Percentiles rank a stretch among this genome's conserved stretches.
Conservation (phyloP, 2,797 vertebrate species). For the Enteromius paludinosus region DNA sequence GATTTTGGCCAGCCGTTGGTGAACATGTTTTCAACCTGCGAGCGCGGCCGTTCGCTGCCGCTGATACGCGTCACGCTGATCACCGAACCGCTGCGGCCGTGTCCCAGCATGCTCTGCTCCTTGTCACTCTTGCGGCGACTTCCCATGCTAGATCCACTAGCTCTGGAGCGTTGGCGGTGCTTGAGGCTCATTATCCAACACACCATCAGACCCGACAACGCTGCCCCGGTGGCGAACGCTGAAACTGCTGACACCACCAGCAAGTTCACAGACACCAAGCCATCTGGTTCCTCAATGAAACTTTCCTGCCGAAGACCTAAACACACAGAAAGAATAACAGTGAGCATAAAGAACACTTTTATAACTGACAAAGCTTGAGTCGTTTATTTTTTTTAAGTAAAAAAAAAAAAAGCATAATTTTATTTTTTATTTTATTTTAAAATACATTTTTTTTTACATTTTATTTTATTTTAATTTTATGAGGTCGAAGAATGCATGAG, state of each 20-base stretch:
- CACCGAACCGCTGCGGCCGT: constrained; percentile 87
- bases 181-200: constrained; percentile 95
- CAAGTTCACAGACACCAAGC: constrained; percentile 92
- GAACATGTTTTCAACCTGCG: constrained; percentile 84
- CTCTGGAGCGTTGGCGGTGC: constrained; percentile 80
- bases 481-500: constrained; percentile 64
- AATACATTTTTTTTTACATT: no score
- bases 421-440: no score
- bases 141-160: constrained; percentile 66
- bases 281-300: constrained; percentile 89
- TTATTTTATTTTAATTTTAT: constrained; percentile 63
- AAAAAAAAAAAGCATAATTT: constrained; percentile 57
- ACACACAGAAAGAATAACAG: constrained; percentile 14
- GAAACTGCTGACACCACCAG: constrained; percentile 93
- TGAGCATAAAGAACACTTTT: constrained; percentile 35
- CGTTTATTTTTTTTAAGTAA: constrained; percentile 26
- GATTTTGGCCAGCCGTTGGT: constrained; percentile 90
- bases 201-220: constrained; percentile 91
- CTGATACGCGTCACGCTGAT: constrained; percentile 91
- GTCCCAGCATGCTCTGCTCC: constrained; percentile 87
- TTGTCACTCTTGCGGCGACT: constrained; percentile 87
- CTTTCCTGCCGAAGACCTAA: constrained; percentile 87
- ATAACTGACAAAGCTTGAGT: constrained; percentile 35
- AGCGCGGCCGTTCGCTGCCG: constrained; percentile 74
- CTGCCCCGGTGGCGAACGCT: constrained; percentile 90